phyloP scores from a whole-genome alignment of 2,888 invertebrate species.

The Coenonympha arcania region DNA sequence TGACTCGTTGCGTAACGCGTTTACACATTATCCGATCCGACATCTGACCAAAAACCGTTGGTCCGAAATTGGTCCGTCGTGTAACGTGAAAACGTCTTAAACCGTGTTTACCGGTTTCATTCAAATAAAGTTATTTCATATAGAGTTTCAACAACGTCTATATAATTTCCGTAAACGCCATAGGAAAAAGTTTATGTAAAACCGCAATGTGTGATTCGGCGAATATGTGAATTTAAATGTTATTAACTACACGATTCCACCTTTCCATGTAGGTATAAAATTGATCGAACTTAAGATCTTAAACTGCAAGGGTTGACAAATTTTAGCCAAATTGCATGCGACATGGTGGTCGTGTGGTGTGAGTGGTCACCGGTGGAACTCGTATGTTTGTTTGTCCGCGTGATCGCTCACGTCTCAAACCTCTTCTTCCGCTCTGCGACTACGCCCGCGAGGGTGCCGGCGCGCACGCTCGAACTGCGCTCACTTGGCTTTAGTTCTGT shows the following conservation, averaged over 20 bases:
- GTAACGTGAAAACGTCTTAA: background rate
- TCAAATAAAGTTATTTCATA: background rate
- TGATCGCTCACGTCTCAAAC: constrained; percentile 62
- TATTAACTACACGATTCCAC: constrained; percentile 1
- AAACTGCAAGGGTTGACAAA: too few relatives aligned
- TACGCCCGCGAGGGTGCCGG: constrained; percentile 78
- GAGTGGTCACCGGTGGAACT: background rate
- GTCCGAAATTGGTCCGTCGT: too few relatives aligned
- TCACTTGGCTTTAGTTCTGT: constrained; percentile 56
- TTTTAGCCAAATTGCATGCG: too few relatives aligned
- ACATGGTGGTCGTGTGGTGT: background rate
- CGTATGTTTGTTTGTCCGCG: background rate
- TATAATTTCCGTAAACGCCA: background rate
- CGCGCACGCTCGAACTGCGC: constrained; percentile 55
- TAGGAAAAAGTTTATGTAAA: background rate
- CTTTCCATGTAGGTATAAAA: background rate
- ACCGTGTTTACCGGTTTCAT: constrained; percentile 1
- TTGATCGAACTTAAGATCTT: background rate
- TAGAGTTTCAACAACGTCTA: background rate
- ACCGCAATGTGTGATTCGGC: background rate
- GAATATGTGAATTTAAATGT: background rate
- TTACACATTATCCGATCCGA: background rate
- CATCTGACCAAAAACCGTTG: too few relatives aligned
- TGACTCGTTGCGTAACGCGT: constrained; percentile 13
- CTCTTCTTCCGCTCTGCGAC: constrained; percentile 82